Evolutionary conservation across 2,888 invertebrate species (phyloP), one percentile per base, ranked within the genome.

Genomic region (Podabrus alpinus): DNA sequence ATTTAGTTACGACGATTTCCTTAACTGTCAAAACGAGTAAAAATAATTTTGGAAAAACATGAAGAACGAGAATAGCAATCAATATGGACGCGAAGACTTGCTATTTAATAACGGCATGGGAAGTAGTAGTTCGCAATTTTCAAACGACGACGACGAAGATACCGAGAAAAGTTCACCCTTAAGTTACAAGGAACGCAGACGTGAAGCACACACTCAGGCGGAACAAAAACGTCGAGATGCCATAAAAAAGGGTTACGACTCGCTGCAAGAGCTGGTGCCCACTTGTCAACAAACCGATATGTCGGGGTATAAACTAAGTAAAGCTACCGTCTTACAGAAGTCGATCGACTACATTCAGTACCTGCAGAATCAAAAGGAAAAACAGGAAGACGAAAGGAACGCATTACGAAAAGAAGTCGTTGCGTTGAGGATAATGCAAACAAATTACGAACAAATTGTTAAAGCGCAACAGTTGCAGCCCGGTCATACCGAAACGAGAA

Each of bases 221-320:
- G 98, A 98, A 87, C 98, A 98, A 86, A 98, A 98, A 86, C 90
- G 98, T 79, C 90, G 98, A 83, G 98, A 98, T 91, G 97, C 98
- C 1, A 98, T 98, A 78, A 98, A 98, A 88, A 97, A 96, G 86
- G 98, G 98, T 0, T 98, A 98, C 86, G 97, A 98, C 86, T 95
- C 95, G 2, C 89, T 98, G 15, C 97, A 97, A 87, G 94, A 95
- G 82, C 88, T 98, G 78, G 97, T 98, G 11, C 98, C 98, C 0
- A 96, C 95, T 71, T 98, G 98, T 84, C 96, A 97, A 85, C 95
- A 97, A 85, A 94, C 94, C 59, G 98, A 98, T 86, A 92, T 96
- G 21, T 94, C 95, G 16, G 95, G 87, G 84, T 97, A 97, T 86
- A 98, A 98, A 88, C 90, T 97, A 59, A 98, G 98, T 88, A 98